These are phyloP conservation scores for Cyrtorhinus lividipennis DNA, from an alignment of 1,140 invertebrate genomes.

Conservation along the genomic window DNA sequence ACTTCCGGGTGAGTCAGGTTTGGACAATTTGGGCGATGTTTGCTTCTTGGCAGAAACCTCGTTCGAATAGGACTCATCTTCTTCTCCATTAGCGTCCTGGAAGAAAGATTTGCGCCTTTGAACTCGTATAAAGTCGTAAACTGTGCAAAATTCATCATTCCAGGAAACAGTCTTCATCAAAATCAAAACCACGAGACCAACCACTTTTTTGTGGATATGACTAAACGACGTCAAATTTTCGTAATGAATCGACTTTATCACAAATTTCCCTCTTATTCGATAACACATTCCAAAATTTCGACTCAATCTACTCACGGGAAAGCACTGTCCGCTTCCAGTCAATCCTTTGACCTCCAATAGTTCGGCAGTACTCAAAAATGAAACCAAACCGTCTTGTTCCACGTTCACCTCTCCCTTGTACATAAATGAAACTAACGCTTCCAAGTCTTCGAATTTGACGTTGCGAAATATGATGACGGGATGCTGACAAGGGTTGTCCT, in stretches of 20 bases:
- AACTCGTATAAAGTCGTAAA: no score
- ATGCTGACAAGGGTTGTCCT: slow-evolving; percentile 70
- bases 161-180: no score
- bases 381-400: slow-evolving; percentile 43
- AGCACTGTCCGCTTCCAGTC: slow-evolving; percentile 32
- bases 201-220: no score
- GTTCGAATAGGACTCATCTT: slow-evolving; percentile 1
- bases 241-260: no score
- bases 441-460: slow-evolving; percentile 64
- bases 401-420: slow-evolving; percentile 57
- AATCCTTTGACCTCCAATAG: slow-evolving; percentile 47
- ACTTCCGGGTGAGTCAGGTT: slow-evolving; percentile 13
- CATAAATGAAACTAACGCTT: slow-evolving; percentile 70
- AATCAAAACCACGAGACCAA: no score
- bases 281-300: no score
- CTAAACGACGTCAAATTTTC: no score
- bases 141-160: no score
- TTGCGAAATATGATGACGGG: slow-evolving; percentile 75
- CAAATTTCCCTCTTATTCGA: no score
- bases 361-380: slow-evolving; percentile 47
- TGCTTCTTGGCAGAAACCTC: slow-evolving; percentile 2
- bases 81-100: not conserved
- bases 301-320: slow-evolving; percentile 2
- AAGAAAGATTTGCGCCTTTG: no score
- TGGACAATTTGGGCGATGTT: slow-evolving; percentile 7